Percentiles rank a stretch among this genome's conserved stretches.
Evolutionary conservation across 2,888 invertebrate genomes (phyloP).

Genomic region (Dendrolimus pini): DNA sequence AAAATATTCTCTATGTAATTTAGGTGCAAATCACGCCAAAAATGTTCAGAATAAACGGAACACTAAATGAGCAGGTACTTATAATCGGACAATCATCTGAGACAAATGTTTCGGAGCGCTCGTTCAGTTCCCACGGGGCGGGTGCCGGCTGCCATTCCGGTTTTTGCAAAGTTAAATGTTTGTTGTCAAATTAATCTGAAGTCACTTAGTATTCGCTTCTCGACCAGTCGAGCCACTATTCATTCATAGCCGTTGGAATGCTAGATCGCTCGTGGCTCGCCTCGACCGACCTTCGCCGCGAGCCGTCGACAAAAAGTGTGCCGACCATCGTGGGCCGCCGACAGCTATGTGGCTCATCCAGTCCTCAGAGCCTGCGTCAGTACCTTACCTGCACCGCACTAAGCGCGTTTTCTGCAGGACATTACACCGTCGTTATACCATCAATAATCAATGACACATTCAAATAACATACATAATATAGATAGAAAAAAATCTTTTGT

Average conservation of each 20-base stretch:
- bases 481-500: too few relatives aligned
- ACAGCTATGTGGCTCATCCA: constrained; percentile 50
- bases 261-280: constrained; percentile 67
- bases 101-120: constrained; percentile 49
- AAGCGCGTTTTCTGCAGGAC: not conserved
- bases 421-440: not conserved
- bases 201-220: constrained; percentile 61
- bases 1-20: too few relatives aligned
- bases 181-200: constrained; percentile 75
- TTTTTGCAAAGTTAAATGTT: constrained; percentile 70
- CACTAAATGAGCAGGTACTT: constrained; percentile 28
- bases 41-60: constrained; percentile 21
- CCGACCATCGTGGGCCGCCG: constrained; percentile 40
- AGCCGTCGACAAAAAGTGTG: constrained; percentile 43
- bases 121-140: constrained; percentile 63
- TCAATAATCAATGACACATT: too few relatives aligned
- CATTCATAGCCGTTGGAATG: constrained; percentile 73
- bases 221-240: constrained; percentile 69
- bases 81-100: constrained; percentile 51
- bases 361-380: constrained; percentile 22
- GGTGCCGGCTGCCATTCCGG: constrained; percentile 61
- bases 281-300: constrained; percentile 60
- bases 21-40: too few relatives aligned
- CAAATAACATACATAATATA: too few relatives aligned
- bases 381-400: constrained; percentile 31